Conservation (phyloP, 2,888 invertebrate species). For the Cryptocephalus moraei region DNA sequence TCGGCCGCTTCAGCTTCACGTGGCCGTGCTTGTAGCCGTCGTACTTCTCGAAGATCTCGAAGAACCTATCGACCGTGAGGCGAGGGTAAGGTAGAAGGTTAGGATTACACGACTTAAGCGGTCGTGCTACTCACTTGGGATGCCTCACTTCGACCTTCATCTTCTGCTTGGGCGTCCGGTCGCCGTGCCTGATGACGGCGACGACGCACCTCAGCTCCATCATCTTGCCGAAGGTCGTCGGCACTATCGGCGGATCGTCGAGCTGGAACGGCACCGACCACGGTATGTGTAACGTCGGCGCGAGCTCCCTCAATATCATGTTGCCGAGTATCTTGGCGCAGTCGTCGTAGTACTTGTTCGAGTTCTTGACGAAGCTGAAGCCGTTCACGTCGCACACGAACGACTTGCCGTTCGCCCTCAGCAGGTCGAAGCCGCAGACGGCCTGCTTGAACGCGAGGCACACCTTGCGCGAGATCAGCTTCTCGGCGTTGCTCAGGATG, state of each 20-base stretch:
- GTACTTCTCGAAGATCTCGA: constrained; percentile 96
- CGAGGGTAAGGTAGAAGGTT: no score
- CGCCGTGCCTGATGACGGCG: constrained; percentile 95
- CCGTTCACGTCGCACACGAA: constrained; percentile 99
- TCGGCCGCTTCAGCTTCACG: constrained; percentile 94
- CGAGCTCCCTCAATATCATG: constrained; percentile 83
- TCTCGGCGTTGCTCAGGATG: constrained; percentile 93
- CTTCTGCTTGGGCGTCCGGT: constrained; percentile 98
- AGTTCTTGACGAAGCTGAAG: constrained; percentile 99
- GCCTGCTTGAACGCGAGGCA: constrained; percentile 96
- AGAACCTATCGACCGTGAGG: no score
- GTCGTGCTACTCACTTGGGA: constrained; percentile 57
- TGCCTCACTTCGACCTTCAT: constrained; percentile 99
- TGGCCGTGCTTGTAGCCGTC: constrained; percentile 93
- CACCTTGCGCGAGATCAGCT: constrained; percentile 94
- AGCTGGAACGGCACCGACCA: constrained; percentile 96
- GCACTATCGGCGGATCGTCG: constrained; percentile 97
- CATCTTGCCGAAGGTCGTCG: constrained; percentile 98
- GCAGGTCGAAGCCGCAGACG: constrained; percentile 96
- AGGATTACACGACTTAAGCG: no score
- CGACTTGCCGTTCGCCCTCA: constrained; percentile 96
- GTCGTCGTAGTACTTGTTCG: constrained; percentile 99
- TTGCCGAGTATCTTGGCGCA: constrained; percentile 97
- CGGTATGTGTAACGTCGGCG: constrained; percentile 92
- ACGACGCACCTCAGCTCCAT: constrained; percentile 88